A percentile compares a stretch with the other conserved stretches of the same genome.
Conservation (phyloP, 1,140 invertebrate species). For the Panulirus ornatus region DNA sequence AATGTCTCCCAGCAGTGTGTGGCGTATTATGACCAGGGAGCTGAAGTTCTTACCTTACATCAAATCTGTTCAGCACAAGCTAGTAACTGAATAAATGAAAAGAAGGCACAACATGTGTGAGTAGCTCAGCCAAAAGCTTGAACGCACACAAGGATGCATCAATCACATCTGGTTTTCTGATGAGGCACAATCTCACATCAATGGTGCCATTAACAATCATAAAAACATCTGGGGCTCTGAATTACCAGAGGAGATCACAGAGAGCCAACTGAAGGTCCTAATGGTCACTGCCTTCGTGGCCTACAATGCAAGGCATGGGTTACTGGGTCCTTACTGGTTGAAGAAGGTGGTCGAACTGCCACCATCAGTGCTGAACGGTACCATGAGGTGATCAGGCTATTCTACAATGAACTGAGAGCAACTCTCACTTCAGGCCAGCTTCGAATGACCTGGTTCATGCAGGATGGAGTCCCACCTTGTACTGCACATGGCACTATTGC, state of each 20-base stretch:
- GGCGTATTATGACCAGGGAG: not conserved
- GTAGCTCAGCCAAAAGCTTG: slow-evolving; percentile 9
- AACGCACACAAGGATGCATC: not conserved
- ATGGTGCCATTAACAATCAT: slow-evolving; percentile 17
- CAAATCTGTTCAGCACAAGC: slow-evolving; percentile 4
- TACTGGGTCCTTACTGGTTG: slow-evolving; percentile 2
- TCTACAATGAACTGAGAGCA: not conserved
- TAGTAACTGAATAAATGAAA: not conserved
- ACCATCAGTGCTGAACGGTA: not conserved
- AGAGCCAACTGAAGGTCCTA: not conserved
- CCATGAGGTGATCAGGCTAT: slow-evolving; percentile 1
- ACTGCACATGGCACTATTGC: too few species aligned
- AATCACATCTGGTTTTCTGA: slow-evolving; percentile 22
- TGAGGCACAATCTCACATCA: slow-evolving; percentile 8
- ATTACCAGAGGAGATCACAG: slow-evolving; percentile 6
- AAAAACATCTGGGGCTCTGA: not conserved
- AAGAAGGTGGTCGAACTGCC: slow-evolving; percentile 6
- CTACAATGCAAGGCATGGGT: slow-evolving; percentile 1
- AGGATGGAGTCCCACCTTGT: too few species aligned
- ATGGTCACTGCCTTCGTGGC: not conserved
- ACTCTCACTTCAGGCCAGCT: not conserved
- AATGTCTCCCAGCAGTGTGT: not conserved
- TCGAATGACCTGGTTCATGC: not conserved
- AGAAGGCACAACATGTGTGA: slow-evolving; percentile 7
- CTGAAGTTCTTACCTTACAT: slow-evolving; percentile 9